These are phyloP conservation scores for Caloenas nicobarica DNA, from an alignment of 2,113 vertebrate genomes.

Conservation along the genomic window DNA sequence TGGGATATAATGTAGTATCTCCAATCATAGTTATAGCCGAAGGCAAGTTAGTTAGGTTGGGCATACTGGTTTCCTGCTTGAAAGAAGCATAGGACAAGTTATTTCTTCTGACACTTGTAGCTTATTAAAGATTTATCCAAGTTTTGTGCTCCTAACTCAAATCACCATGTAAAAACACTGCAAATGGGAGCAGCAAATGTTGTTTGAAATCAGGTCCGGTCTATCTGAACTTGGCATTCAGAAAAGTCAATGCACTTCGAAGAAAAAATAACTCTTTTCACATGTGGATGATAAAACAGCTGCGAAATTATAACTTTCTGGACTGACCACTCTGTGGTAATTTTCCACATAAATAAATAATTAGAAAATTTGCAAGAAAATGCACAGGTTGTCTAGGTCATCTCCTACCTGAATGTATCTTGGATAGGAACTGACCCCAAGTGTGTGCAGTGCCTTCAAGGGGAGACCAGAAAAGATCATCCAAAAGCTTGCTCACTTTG, in stretches of 20 bases:
- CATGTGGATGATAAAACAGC: background rate
- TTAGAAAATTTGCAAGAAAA: background rate
- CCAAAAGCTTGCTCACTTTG: background rate
- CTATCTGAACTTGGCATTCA: background rate
- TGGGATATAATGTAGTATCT: background rate
- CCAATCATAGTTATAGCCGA: background rate
- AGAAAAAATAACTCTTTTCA: background rate
- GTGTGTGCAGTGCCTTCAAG: background rate
- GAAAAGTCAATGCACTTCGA: background rate
- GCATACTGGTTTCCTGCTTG: background rate
- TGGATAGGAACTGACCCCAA: background rate
- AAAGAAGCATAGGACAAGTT: background rate
- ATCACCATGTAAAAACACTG: background rate
- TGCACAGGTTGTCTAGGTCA: background rate
- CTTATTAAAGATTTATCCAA: constrained; percentile 33
- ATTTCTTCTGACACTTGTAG: background rate
- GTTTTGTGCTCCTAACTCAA: background rate
- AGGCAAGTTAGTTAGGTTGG: background rate
- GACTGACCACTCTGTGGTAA: background rate
- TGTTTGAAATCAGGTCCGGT: background rate
- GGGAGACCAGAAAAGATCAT: background rate
- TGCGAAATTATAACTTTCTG: background rate
- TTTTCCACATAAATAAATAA: constrained; percentile 1
- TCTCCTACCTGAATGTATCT: background rate
- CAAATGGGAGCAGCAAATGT: background rate